These are phyloP conservation scores for Chalcosyrphus nemorum DNA, from an alignment of 2,888 invertebrate species.

Conservation along the genomic window DNA sequence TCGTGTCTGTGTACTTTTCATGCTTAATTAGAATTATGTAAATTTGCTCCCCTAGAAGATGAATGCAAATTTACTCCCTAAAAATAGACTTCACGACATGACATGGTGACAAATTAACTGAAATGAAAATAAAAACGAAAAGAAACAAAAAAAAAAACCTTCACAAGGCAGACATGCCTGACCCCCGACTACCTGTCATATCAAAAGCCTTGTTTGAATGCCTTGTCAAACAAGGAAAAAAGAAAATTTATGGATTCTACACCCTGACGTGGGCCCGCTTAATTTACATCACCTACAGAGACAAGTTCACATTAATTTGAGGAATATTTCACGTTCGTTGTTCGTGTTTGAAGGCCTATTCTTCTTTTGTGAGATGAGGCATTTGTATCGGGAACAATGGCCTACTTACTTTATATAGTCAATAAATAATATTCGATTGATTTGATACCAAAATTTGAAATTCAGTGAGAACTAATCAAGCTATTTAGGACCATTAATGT, in stretches of 20 bases:
- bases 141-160: background rate
- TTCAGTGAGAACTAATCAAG: too few species aligned
- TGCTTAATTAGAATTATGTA: constrained; percentile 45
- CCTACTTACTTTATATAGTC: too few species aligned
- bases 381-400: too few species aligned
- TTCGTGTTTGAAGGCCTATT: background rate
- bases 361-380: background rate
- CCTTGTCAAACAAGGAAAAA: constrained; percentile 7
- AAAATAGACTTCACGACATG: constrained; percentile 18
- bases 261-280: background rate
- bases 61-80: constrained; percentile 35
- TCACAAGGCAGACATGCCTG: background rate
- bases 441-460: too few species aligned
- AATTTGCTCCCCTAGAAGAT: constrained; percentile 22
- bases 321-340: background rate
- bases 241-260: constrained; percentile 29
- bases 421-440: too few species aligned
- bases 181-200: background rate
- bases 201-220: constrained; percentile 14
- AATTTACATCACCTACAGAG: constrained; percentile 23
- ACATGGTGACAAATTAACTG: constrained; percentile 37
- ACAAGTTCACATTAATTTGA: constrained; percentile 21
- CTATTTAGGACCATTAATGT: too few species aligned
- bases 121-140: constrained; percentile 2
- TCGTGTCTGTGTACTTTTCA: background rate